Percentiles rank a stretch among this genome's conserved stretches.
phyloP scores from a whole-genome alignment of 2,888 invertebrate species.

The Acronicta psi region DNA sequence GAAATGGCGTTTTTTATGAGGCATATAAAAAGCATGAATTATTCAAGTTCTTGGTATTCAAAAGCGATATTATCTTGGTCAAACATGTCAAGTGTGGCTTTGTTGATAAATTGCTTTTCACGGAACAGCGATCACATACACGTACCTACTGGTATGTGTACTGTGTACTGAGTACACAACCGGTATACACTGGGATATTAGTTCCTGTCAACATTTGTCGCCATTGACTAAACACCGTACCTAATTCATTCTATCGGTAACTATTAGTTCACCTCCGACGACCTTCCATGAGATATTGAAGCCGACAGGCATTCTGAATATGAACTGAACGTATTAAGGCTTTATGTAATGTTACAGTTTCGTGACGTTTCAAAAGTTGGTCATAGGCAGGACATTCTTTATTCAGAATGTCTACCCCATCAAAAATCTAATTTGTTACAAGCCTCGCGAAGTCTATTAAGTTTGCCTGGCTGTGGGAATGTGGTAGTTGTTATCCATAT shows the following conservation, averaged over 20 bases:
- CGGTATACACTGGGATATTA: conserved; percentile 38
- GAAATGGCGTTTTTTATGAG: conserved; percentile 3
- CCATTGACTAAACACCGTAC: conserved; percentile 34
- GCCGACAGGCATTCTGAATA: conserved; percentile 7
- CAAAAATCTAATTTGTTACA: too few relatives aligned
- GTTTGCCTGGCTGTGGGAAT: too few relatives aligned
- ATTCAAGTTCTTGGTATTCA: conserved; percentile 20
- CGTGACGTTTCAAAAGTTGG: too few relatives aligned
- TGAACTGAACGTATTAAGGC: neutral
- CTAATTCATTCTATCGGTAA: conserved; percentile 33
- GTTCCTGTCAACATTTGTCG: conserved; percentile 45
- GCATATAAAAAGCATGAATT: conserved; percentile 7
- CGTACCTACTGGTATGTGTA: conserved; percentile 2
- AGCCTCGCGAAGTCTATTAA: too few relatives aligned
- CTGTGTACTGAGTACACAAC: conserved; percentile 20
- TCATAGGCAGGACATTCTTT: too few relatives aligned
- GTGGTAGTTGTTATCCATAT: too few relatives aligned
- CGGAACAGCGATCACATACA: conserved; percentile 13
- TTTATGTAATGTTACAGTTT: too few relatives aligned
- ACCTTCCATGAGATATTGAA: neutral
- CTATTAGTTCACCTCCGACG: conserved; percentile 18
- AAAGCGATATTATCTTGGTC: conserved; percentile 36
- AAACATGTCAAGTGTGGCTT: conserved; percentile 30
- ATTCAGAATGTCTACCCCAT: too few relatives aligned
- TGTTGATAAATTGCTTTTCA: conserved; percentile 41